Conservation (phyloP, 2,113 vertebrate genomes). For the Vidua chalybeata region DNA sequence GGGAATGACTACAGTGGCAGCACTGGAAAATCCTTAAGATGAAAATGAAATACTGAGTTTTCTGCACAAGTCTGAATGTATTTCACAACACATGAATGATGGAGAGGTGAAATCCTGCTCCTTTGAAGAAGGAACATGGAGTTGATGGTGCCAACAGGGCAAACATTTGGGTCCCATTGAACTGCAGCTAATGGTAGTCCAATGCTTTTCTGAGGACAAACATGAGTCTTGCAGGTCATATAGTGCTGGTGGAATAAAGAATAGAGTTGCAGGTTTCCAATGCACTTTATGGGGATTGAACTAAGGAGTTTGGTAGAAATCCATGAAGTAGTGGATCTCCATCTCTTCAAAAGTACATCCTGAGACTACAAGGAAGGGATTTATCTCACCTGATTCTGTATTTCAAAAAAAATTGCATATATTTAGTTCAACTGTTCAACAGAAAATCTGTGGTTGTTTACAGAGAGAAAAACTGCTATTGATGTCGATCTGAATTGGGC, state of each 20-base stretch:
- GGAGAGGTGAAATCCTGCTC: background rate
- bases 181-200: background rate
- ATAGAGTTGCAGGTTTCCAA: background rate
- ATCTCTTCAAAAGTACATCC: background rate
- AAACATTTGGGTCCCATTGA: background rate
- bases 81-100: fast-evolving
- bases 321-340: background rate
- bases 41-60: background rate
- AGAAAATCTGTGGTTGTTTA: background rate
- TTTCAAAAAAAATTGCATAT: background rate
- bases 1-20: background rate
- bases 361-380: background rate
- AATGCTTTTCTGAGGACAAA: background rate
- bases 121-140: background rate
- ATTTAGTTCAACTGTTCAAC: background rate
- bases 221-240: background rate
- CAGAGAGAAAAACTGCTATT: background rate
- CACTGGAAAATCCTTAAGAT: background rate
- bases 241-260: background rate
- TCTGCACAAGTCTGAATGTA: background rate
- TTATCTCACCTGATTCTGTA: background rate
- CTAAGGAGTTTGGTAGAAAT: background rate
- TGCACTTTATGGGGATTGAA: background rate
- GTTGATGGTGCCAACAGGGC: background rate
- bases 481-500: background rate